Conservation (phyloP, 2,113 vertebrate species). For the Motacilla tschutschensis region DNA sequence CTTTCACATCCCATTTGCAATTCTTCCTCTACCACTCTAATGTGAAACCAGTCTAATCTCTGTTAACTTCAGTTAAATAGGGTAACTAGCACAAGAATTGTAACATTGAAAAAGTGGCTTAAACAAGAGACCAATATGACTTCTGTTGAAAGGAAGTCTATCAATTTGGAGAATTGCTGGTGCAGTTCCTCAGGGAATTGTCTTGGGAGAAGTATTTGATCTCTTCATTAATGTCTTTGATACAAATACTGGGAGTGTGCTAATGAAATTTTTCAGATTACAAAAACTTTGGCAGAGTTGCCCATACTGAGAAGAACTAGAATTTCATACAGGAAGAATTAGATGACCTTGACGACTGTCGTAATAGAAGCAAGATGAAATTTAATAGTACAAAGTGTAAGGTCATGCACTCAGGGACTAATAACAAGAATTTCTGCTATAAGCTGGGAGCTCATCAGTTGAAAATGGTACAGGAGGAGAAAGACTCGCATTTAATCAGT, state of each 20-base stretch:
- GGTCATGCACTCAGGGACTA: constrained; percentile 54
- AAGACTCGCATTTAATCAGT: constrained; percentile 44
- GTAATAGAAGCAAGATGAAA: constrained; percentile 55
- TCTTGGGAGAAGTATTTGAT: not conserved
- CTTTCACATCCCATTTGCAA: not conserved
- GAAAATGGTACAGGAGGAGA: constrained; percentile 59
- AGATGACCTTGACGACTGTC: constrained; percentile 45
- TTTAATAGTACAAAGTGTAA: constrained; percentile 62
- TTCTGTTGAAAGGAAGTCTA: not conserved
- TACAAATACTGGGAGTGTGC: not conserved
- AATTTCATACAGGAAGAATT: constrained; percentile 51
- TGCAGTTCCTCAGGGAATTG: not conserved
- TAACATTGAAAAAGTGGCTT: not conserved
- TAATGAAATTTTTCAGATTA: constrained; percentile 30
- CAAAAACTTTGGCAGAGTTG: constrained; percentile 27
- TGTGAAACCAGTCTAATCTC: not conserved
- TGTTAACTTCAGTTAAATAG: not conserved
- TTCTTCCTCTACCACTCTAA: not conserved
- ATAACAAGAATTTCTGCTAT: constrained; percentile 56
- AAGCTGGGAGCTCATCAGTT: constrained; percentile 55
- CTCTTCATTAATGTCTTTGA: not conserved
- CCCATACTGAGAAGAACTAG: not conserved
- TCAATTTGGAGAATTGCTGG: not conserved
- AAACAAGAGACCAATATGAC: not conserved
- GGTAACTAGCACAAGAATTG: not conserved